Evolutionary conservation across 2,113 vertebrate species (phyloP).

Genomic region (Suncus etruscus): DNA sequence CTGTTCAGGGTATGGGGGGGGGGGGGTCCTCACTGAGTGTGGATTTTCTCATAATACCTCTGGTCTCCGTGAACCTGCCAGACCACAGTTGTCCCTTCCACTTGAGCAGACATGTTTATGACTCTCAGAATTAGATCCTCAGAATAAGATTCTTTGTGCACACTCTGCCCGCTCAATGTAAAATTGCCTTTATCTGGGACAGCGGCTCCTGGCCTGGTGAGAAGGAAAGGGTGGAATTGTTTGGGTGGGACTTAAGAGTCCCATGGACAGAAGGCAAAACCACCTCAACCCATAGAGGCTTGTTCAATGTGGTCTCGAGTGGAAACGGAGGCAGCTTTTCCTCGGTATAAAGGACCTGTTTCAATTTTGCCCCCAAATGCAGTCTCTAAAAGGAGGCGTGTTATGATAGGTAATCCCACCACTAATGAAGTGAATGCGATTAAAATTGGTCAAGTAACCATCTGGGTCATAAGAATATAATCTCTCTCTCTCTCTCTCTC

Average conservation of each 20-base stretch:
- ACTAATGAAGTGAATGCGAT: constrained; percentile 54
- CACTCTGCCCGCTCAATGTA: constrained; percentile 38
- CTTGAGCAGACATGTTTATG: background rate
- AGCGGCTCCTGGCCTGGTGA: constrained; percentile 13
- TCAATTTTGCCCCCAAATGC: constrained; percentile 63
- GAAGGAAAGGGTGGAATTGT: constrained; percentile 60
- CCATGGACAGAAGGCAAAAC: constrained; percentile 28
- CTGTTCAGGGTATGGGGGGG: accelerated
- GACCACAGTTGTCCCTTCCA: background rate
- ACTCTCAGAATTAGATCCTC: constrained; percentile 54
- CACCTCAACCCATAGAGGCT: background rate
- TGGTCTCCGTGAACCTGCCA: background rate
- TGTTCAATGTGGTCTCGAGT: background rate
- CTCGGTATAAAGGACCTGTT: constrained; percentile 35
- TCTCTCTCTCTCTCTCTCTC: constrained; percentile 35
- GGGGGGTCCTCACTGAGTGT: background rate
- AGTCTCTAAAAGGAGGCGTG: constrained; percentile 44
- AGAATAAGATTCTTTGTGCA: constrained; percentile 59
- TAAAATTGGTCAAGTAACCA: constrained; percentile 73
- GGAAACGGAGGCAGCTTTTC: constrained; percentile 48
- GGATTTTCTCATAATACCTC: background rate
- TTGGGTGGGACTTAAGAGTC: constrained; percentile 20
- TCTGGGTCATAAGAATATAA: constrained; percentile 63
- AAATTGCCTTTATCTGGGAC: constrained; percentile 57
- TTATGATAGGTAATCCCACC: constrained; percentile 58